phyloP scores from a whole-genome alignment of 1,140 invertebrate species.

The Dysdera silvatica region DNA sequence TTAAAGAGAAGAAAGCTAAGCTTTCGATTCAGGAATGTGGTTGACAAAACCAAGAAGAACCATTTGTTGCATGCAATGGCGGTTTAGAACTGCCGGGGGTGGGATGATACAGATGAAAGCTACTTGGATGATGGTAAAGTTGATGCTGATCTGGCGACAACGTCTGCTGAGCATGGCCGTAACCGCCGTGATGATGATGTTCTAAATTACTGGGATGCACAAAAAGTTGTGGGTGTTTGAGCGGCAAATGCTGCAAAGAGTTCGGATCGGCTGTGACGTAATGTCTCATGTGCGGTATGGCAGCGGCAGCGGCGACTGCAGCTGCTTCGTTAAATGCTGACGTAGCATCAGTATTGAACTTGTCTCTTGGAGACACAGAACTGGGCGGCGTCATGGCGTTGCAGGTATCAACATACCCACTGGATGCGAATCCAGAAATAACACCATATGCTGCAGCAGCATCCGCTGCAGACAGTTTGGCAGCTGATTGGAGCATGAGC shows the following conservation, averaged over 20 bases:
- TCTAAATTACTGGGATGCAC: conserved; percentile 28
- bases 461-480: conserved; percentile 1
- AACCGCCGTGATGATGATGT: neutral
- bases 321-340: conserved; percentile 36
- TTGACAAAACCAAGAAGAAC: conserved; percentile 21
- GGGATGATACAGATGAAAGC: conserved; percentile 28
- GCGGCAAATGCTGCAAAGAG: conserved; percentile 62
- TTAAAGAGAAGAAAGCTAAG: too few relatives aligned
- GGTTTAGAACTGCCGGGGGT: conserved; percentile 17
- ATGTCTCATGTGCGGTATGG: conserved; percentile 27
- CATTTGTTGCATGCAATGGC: conserved; percentile 16
- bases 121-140: conserved; percentile 22
- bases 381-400: conserved; percentile 93
- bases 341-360: conserved; percentile 54
- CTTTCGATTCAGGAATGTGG: conserved; percentile 24
- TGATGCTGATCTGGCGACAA: conserved; percentile 46
- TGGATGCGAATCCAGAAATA: conserved; percentile 28
- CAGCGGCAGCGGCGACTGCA: conserved; percentile 19
- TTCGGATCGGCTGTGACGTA: conserved; percentile 26
- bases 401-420: conserved; percentile 41
- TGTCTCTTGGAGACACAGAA: conserved; percentile 84
- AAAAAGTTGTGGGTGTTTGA: conserved; percentile 70
- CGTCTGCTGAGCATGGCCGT: conserved; percentile 36
- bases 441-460: conserved; percentile 9
- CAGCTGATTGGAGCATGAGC: neutral